Evolutionary conservation across 1,140 invertebrate species (phyloP).

Genomic region (Aphis gossypii): DNA sequence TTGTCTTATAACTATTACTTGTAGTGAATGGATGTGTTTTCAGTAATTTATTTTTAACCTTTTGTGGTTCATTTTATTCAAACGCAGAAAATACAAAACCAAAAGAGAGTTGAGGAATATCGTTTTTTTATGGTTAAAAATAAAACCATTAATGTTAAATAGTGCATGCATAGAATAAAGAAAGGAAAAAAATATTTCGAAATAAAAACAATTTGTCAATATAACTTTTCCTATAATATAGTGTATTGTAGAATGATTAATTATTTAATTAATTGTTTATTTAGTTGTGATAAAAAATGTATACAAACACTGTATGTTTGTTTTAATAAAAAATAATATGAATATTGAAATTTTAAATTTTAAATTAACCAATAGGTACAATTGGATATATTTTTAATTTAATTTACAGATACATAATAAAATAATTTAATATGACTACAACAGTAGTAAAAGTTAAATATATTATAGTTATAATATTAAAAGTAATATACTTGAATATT

Average conservation of each 20-base stretch:
- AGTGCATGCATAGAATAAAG: no score
- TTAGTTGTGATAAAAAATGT: background rate
- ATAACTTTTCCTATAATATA: background rate
- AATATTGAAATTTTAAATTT: no score
- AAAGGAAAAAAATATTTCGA: background rate
- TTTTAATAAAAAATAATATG: no score
- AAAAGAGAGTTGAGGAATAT: background rate
- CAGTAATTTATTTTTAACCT: constrained; percentile 26
- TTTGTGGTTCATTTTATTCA: constrained; percentile 1
- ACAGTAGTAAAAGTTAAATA: background rate
- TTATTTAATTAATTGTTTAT: background rate
- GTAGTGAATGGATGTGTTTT: background rate
- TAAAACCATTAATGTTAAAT: background rate
- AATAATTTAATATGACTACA: background rate
- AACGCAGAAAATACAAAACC: background rate
- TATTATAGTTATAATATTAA: background rate
- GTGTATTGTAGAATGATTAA: background rate
- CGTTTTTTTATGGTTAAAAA: background rate
- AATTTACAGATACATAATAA: no score
- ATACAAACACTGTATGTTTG: background rate
- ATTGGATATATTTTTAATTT: background rate
- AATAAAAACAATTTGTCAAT: background rate
- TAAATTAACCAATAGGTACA: background rate
- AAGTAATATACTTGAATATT: background rate
- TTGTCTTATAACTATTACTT: background rate